These are phyloP conservation scores for Cataglyphis hispanica DNA, from an alignment of 1,140 invertebrate genomes.

Conservation along the genomic window DNA sequence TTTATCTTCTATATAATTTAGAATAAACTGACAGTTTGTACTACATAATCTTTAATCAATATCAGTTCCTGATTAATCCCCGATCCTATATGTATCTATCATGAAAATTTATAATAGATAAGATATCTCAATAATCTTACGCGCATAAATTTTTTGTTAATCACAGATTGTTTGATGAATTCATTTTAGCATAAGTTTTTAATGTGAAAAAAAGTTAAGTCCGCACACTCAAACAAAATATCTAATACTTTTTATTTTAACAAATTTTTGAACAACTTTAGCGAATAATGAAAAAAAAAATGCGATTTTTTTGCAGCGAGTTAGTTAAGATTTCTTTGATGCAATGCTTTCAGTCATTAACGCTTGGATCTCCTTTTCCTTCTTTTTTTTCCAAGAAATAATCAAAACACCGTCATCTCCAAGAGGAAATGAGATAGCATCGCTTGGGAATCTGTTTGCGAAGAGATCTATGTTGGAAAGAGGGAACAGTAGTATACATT, in stretches of 20 bases:
- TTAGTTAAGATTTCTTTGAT: neutral
- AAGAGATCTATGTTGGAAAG: slow-evolving; percentile 84
- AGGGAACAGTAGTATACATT: slow-evolving; percentile 80
- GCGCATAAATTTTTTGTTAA: neutral
- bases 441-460: slow-evolving; percentile 82
- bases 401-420: slow-evolving; percentile 81
- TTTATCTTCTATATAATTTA: slow-evolving; percentile 53
- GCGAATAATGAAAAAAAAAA: neutral
- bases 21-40: slow-evolving; percentile 72
- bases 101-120: neutral
- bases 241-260: slow-evolving; percentile 20
- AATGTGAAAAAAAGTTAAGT: neutral
- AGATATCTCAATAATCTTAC: neutral
- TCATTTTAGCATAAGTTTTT: neutral
- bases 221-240: neutral
- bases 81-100: slow-evolving; percentile 10
- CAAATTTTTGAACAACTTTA: slow-evolving; percentile 15
- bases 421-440: slow-evolving; percentile 85
- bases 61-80: slow-evolving; percentile 21
- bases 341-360: slow-evolving; percentile 23
- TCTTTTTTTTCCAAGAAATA: slow-evolving; percentile 68
- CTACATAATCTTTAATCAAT: slow-evolving; percentile 10
- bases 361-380: slow-evolving; percentile 3
- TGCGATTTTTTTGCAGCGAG: neutral
- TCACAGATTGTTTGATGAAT: neutral